A percentile compares a stretch with the other conserved stretches of the same genome.
Evolutionary conservation across 2,113 vertebrate genomes (phyloP).

Genomic region (Chloebia gouldiae): DNA sequence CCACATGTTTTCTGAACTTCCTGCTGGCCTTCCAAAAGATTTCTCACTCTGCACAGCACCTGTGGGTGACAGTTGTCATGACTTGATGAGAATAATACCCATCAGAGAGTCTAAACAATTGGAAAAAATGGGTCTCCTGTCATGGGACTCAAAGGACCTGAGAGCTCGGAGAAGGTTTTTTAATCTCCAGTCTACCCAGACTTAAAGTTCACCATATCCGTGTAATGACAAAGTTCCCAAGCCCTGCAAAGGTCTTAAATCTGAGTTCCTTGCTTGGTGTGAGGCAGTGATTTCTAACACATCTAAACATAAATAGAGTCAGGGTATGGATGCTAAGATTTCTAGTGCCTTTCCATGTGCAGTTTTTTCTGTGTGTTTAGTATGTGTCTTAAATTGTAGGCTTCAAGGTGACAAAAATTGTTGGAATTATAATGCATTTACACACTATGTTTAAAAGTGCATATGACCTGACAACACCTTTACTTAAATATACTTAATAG

Average conservation of each 20-base stretch:
- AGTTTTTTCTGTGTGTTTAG: not conserved
- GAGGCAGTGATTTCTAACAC: accelerated
- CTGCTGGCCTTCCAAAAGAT: not conserved
- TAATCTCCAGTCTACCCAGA: not conserved
- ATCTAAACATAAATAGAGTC: not conserved
- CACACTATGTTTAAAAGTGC: not conserved
- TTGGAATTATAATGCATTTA: not conserved
- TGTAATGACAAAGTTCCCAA: not conserved
- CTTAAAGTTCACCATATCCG: not conserved
- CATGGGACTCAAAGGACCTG: not conserved
- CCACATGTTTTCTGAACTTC: not conserved
- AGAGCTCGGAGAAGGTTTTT: not conserved
- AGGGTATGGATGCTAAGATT: not conserved
- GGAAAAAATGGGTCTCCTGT: not conserved
- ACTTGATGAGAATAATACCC: not conserved
- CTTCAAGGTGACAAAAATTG: not conserved
- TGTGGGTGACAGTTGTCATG: not conserved
- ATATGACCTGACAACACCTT: not conserved
- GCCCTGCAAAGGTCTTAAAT: not conserved
- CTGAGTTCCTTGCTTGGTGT: not conserved
- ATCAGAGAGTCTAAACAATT: not conserved
- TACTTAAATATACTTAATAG: not conserved
- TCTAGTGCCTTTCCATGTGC: not conserved
- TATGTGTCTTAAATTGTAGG: not conserved
- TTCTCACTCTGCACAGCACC: not conserved